Base-by-base conservation (phyloP, 2,113 vertebrate genomes). In the Pseudorhombus dupliciocellatus region DNA sequence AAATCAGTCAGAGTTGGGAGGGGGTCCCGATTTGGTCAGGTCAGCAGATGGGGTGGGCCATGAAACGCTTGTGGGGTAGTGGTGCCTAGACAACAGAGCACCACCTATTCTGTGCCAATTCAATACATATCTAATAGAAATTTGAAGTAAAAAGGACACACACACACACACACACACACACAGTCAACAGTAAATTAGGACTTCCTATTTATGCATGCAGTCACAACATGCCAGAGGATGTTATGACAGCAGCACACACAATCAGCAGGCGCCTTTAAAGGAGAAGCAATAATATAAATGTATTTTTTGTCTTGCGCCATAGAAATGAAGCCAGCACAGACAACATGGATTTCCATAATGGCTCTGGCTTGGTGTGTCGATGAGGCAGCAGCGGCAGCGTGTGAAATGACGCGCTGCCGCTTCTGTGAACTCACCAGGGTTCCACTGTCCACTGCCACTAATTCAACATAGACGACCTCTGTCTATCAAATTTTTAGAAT, bases 311-410 rank as follows among this genome's bases (percentile, higher is more conserved):
- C 70, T 78, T 57, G 37, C 80, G 73, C 55, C 66, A 87, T 87
- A 82, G 85, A 85, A 84, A 87, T 75, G 73, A 79, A 81, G 70
- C 60, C 6, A 70, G 70, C 59, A 58, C 71, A 81, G 79, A 78
- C 54, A 57, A 73, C 81, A 69, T 61, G 30, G 51, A 88, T 92
- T 88, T 90, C 80, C 87, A 88, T 91, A 88, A 88, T 88, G 83
- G 89, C 83, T 86, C 25, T 42, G 67, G 77, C 79, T 89, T 25
- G 85, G 65, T 53, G 81, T 80, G 77, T 76, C 74, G 84, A 78
- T 62, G 82, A 70, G 72, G 82, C 56, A 67, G 87, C 70, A 76
- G 77, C 80, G 63, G 50, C 73, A 75, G 86, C 80, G 87, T 91
- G 81, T 58, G 37, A 70, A 90, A 88, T 87, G 83, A 88, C 53